These are phyloP conservation scores for Girardinichthys multiradiatus DNA, from an alignment of 2,113 vertebrate genomes.

Conservation along the genomic window DNA sequence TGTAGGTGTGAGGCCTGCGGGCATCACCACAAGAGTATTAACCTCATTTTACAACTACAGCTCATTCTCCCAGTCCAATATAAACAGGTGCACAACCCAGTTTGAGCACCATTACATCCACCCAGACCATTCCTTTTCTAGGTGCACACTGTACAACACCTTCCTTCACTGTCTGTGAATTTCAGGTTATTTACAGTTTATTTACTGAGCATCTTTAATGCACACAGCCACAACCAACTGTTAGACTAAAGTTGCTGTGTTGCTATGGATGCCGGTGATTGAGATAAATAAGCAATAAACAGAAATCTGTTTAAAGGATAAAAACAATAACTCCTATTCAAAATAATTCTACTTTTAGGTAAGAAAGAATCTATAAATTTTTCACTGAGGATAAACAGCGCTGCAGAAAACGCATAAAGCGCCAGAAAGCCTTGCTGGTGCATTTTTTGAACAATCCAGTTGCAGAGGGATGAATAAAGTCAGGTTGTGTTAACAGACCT, in stretches of 20 bases:
- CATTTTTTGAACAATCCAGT: constrained; percentile 29
- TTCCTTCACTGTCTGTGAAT: constrained; percentile 50
- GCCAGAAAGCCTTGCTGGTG: constrained; percentile 3
- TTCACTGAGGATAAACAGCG: too few species aligned
- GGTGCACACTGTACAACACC: constrained; percentile 37
- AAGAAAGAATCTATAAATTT: neutral
- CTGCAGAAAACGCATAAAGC: neutral
- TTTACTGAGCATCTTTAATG: neutral
- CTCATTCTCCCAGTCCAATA: constrained; percentile 71
- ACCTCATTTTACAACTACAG: constrained; percentile 78
- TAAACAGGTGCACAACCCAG: constrained; percentile 78
- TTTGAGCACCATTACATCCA: constrained; percentile 64
- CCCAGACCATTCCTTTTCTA: constrained; percentile 64
- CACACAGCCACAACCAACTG: neutral
- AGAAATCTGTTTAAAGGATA: neutral
- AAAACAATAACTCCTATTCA: neutral
- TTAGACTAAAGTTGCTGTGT: neutral
- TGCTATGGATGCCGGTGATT: too few species aligned
- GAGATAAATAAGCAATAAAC: neutral
- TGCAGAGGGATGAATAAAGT: constrained; percentile 54
- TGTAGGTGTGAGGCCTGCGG: constrained; percentile 74
- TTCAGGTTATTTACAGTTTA: constrained; percentile 1
- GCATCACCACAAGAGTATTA: constrained; percentile 76
- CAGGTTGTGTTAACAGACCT: constrained; percentile 71
- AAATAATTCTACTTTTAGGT: neutral